These are phyloP conservation scores for Rhinichthys klamathensis DNA, from an alignment of 2,113 vertebrate genomes.

Conservation along the genomic window DNA sequence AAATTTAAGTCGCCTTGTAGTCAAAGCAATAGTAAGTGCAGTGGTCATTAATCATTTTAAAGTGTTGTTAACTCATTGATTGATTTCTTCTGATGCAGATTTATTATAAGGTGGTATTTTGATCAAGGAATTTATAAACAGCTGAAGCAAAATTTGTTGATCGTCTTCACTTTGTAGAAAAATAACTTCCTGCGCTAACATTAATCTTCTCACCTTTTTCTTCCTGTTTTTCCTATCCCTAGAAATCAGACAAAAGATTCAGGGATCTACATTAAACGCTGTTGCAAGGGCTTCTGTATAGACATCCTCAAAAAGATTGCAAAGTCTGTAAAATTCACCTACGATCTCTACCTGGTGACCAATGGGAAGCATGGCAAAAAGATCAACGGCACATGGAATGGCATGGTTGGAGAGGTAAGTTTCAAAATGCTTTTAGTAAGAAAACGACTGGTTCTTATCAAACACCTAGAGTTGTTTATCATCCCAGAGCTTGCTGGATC, in stretches of 20 bases:
- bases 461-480: neutral
- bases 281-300: constrained; percentile 99
- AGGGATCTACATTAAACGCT: constrained; percentile 98
- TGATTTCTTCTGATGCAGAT: constrained; percentile 11
- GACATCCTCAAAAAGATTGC: constrained; percentile 99
- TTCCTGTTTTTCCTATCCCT: constrained; percentile 39
- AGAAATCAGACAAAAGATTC: constrained; percentile 95
- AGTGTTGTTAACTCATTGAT: constrained; percentile 28
- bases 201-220: neutral
- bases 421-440: neutral
- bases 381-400: constrained; percentile 98
- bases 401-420: constrained; percentile 97
- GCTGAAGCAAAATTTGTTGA: neutral
- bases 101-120: constrained; percentile 22
- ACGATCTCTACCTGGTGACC: constrained; percentile 98
- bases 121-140: constrained; percentile 17
- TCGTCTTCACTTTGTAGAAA: constrained; percentile 1
- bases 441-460: neutral
- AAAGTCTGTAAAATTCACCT: constrained; percentile 96
- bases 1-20: neutral
- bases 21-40: neutral
- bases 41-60: constrained; percentile 25
- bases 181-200: neutral
- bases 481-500: neutral
- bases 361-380: constrained; percentile 99